phyloP scores from a whole-genome alignment of 2,888 invertebrate genomes.

The Stenoptilia bipunctidactyla region DNA sequence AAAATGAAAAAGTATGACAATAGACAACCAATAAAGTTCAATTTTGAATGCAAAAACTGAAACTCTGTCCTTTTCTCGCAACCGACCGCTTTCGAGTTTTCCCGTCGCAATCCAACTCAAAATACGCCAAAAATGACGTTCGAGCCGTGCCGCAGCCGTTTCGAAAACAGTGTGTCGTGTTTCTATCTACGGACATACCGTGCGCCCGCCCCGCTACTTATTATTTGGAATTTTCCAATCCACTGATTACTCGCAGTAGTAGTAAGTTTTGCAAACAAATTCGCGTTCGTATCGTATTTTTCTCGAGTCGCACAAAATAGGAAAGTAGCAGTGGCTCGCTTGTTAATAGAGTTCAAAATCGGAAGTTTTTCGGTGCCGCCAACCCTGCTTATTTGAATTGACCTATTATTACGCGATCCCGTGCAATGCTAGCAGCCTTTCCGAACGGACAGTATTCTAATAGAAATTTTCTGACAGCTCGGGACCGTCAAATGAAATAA shows the following conservation, averaged over 20 bases:
- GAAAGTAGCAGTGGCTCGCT: conserved; percentile 50
- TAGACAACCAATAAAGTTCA: conserved; percentile 38
- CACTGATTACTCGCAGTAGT: conserved; percentile 56
- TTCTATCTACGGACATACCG: conserved; percentile 47
- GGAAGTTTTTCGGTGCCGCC: conserved; percentile 20
- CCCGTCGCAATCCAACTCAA: conserved; percentile 68
- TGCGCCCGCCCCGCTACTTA: conserved; percentile 48
- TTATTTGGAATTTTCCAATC: conserved; percentile 76
- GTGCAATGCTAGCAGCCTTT: conserved; percentile 16
- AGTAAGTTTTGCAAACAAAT: conserved; percentile 66
- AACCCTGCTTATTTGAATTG: conserved; percentile 41
- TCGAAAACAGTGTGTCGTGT: conserved; percentile 68
- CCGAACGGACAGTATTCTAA: conserved; percentile 33
- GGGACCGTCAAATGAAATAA: conserved; percentile 61
- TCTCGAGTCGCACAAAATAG: conserved; percentile 60
- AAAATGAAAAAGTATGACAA: conserved; percentile 37
- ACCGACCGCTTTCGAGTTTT: conserved; percentile 68
- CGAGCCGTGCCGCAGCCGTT: conserved; percentile 59
- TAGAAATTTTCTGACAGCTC: conserved; percentile 66
- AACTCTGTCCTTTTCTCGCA: conserved; percentile 46
- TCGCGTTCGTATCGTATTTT: conserved; percentile 61
- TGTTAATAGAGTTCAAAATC: conserved; percentile 33
- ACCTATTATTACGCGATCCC: conserved; percentile 16
- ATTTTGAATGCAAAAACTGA: conserved; percentile 33
- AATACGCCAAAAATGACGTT: conserved; percentile 71